Conservation (phyloP, 1,140 invertebrate species). For the Dryas iulia region DNA sequence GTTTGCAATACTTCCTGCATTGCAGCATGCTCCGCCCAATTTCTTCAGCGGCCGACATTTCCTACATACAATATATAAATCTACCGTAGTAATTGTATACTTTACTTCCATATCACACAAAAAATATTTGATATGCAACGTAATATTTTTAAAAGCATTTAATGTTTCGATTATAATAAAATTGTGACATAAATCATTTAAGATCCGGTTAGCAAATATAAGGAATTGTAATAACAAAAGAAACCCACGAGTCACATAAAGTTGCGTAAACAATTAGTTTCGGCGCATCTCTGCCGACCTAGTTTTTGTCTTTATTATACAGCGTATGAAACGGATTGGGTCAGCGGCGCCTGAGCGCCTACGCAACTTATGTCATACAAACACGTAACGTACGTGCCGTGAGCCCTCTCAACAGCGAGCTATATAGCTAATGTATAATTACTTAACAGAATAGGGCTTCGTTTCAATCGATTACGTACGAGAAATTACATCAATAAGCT, state of each 20-base stretch:
- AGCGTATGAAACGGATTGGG: conserved; percentile 52
- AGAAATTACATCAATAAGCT: conserved; percentile 12
- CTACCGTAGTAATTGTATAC: background rate
- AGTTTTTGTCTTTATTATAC: conserved; percentile 52
- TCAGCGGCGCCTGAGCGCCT: conserved; percentile 57
- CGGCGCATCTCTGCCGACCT: conserved; percentile 62
- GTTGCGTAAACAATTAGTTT: conserved; percentile 62
- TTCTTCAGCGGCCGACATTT: conserved; percentile 41
- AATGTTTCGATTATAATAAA: background rate
- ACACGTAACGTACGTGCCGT: conserved; percentile 51
- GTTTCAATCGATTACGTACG: conserved; percentile 26
- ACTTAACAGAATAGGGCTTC: conserved; percentile 33
- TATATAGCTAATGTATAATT: conserved; percentile 29
- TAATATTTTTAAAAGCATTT: background rate
- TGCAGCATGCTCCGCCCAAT: conserved; percentile 52
- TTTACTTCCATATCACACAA: background rate
- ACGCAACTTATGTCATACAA: conserved; percentile 67
- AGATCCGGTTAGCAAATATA: background rate
- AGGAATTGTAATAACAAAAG: conserved; percentile 14
- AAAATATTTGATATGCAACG: background rate
- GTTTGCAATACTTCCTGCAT: conserved; percentile 60
- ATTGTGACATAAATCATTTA: background rate
- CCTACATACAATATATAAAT: conserved; percentile 6
- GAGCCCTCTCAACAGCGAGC: conserved; percentile 34
- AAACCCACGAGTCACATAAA: conserved; percentile 9